phyloP scores from a whole-genome alignment of 2,113 vertebrate species.

The Petrocephalus zakoni region DNA sequence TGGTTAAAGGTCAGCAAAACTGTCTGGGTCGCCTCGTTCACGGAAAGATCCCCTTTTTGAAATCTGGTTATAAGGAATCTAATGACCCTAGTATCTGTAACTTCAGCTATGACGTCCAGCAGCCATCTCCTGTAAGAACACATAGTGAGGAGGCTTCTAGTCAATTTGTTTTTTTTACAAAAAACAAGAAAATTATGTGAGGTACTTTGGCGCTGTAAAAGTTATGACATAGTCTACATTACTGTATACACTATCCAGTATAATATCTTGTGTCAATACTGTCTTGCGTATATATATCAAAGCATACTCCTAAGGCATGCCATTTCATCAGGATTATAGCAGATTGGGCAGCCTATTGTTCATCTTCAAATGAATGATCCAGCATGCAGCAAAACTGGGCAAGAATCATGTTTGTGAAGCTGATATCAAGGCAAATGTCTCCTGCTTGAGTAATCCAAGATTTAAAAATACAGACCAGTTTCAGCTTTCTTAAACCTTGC shows the following conservation, averaged over 20 bases:
- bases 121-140: conserved; percentile 61
- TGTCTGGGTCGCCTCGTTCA: conserved; percentile 51
- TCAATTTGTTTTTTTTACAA: not conserved
- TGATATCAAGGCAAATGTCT: not conserved
- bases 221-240: no score
- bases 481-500: not conserved
- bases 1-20: conserved; percentile 60
- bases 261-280: no score
- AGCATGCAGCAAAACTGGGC: not conserved
- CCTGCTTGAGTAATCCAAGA: not conserved
- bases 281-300: no score
- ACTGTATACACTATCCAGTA: no score
- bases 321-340: not conserved
- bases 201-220: no score
- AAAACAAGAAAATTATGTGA: not conserved
- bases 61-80: conserved; percentile 65
- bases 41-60: conserved; percentile 46
- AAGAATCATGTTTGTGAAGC: not conserved
- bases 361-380: not conserved
- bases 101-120: conserved; percentile 54
- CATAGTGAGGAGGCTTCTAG: not conserved
- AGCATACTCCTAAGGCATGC: no score
- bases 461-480: not conserved
- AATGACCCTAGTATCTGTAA: conserved; percentile 58
- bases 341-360: not conserved